Conservation (phyloP, 2,888 invertebrate genomes). For the Oligia fasciuncula region DNA sequence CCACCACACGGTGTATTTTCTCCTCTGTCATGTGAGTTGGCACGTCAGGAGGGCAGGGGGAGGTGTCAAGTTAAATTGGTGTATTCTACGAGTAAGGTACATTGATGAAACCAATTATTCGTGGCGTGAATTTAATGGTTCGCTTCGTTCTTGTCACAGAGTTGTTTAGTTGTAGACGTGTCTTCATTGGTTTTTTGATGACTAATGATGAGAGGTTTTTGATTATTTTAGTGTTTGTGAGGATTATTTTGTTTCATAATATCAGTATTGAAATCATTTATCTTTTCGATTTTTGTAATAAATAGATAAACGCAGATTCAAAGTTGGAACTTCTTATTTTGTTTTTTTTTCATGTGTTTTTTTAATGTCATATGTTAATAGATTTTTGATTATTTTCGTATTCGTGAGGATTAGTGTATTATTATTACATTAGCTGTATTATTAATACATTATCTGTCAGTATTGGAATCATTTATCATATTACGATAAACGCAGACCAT, state of each 20-base stretch:
- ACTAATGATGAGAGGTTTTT: background rate
- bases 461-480: background rate
- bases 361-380: background rate
- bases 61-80: constrained; percentile 66
- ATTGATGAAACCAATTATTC: constrained; percentile 85
- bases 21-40: constrained; percentile 42
- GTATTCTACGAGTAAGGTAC: constrained; percentile 68
- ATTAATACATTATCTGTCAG: background rate
- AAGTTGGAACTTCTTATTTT: constrained; percentile 7
- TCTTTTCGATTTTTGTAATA: background rate
- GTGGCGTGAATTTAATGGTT: constrained; percentile 82
- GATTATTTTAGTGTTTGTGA: background rate
- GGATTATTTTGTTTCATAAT: background rate
- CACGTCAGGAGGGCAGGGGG: constrained; percentile 43
- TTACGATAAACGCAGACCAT: background rate
- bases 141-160: constrained; percentile 67
- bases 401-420: background rate
- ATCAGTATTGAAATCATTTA: background rate
- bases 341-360: constrained; percentile 39
- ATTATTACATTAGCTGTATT: background rate
- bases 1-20: constrained; percentile 36
- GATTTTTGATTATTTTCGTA: background rate
- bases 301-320: background rate
- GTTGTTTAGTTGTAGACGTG: constrained; percentile 57
- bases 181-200: constrained; percentile 40